Conservation (phyloP, 2,113 vertebrate genomes). For the Falcunculus frontatus region DNA sequence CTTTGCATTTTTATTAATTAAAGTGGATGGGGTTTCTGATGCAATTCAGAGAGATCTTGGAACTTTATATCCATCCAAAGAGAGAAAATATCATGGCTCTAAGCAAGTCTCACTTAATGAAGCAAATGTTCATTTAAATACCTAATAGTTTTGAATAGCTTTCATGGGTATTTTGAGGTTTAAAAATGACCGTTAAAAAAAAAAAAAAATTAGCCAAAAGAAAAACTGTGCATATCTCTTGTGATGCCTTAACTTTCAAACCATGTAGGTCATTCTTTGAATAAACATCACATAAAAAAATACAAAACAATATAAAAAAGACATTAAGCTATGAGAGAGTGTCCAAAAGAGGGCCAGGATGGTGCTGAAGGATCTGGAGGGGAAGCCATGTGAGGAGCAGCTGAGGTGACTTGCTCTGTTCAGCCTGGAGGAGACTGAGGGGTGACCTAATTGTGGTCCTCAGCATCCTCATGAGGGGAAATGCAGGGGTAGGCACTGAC, state of each 20-base stretch:
- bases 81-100: neutral
- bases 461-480: accelerated
- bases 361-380: neutral
- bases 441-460: neutral
- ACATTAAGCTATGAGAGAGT: too few relatives aligned
- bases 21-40: neutral
- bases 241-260: neutral
- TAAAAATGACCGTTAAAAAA: neutral
- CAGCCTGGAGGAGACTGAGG: neutral
- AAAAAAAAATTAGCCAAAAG: neutral
- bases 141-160: neutral
- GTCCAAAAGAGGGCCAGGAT: neutral
- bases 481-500: neutral
- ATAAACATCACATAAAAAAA: neutral
- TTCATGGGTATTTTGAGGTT: neutral
- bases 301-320: neutral
- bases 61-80: neutral
- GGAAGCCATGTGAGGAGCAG: accelerated
- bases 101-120: neutral
- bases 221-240: neutral
- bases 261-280: neutral
- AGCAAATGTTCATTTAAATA: neutral
- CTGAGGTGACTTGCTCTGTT: neutral
- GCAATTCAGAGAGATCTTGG: neutral
- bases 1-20: neutral